phyloP scores from a whole-genome alignment of 1,140 invertebrate genomes.

The Penaeus vannamei region DNA sequence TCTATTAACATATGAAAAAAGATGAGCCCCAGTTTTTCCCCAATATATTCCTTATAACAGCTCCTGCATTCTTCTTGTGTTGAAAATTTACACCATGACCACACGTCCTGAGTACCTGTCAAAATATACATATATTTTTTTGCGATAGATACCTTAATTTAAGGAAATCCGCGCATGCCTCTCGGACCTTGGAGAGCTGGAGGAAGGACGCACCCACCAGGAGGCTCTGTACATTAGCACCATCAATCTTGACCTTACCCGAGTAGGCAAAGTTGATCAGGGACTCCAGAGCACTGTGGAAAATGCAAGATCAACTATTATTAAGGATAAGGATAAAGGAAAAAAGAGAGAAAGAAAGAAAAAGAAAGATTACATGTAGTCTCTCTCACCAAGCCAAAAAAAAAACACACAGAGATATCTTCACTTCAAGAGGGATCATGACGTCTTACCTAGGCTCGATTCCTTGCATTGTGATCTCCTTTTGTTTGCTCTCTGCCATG shows the following conservation, averaged over 20 bases:
- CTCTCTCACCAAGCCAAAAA: not conserved
- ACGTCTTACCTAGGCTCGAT: conserved; percentile 81
- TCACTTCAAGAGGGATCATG: not conserved
- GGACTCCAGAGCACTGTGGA: conserved; percentile 83
- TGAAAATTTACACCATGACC: too few species aligned
- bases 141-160: conserved; percentile 75
- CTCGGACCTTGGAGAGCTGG: conserved; percentile 84
- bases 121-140: too few species aligned
- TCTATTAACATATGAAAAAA: too few species aligned
- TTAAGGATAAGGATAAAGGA: not conserved
- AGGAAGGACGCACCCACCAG: conserved; percentile 91
- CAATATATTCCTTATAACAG: too few species aligned
- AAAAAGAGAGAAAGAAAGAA: not conserved
- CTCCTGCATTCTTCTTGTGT: too few species aligned
- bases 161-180: conserved; percentile 88
- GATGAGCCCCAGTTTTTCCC: too few species aligned
- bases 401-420: not conserved
- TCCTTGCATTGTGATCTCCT: conserved; percentile 86
- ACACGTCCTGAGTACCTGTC: too few species aligned
- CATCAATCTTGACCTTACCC: conserved; percentile 84
- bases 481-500: conserved; percentile 88
- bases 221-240: conserved; percentile 87
- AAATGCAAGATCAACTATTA: not conserved
- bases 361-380: not conserved
- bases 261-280: conserved; percentile 92